Evolutionary conservation across 2,113 vertebrate species (phyloP), one percentile per base, ranked within the genome.

Genomic region (Ophiodon elongatus): DNA sequence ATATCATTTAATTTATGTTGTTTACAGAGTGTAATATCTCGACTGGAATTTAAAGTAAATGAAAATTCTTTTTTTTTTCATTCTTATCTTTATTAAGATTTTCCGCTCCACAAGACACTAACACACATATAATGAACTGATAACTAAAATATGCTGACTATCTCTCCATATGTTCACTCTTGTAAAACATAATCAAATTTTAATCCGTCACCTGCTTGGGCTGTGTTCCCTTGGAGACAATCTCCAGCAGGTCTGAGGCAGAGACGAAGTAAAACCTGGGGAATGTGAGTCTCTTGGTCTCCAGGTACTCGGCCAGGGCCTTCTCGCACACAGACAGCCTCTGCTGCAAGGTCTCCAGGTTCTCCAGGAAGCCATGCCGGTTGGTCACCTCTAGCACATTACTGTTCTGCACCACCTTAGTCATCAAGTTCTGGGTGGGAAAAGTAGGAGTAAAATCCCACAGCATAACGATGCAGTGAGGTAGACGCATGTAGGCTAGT

Each of bases 321-420:
- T 96, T 96, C 81, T 96, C 93, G 79, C 94, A 96, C 75, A 96
- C 86, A 8, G 91, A 84, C 8, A 96, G 82, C 78, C 96, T 92
- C 89, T 96, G 95, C 81, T 94, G 94, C 84, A 96, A 87, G 10
- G 89, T 73, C 81, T 96, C 94, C 74, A 96, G 89, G 45, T 93
- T 95, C 73, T 95, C 94, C 80, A 96, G 88, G 63, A 94, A 94
- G 73, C 95, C 93, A 4, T 87, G 73, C 47, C 85, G 79, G 72
- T 96, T 96, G 63, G 95, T 96, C 56, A 96, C 95, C 33, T 94
- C 93, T 10, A 95, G 92, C 59, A 96, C 94, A 39, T 96, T 96
- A 76, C 86, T 92, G 74, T 83, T 94, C 89, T 94, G 81, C 57
- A 95, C 90, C 69, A 95, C 87, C 29, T 82, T 85, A 50, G 84